phyloP scores from a whole-genome alignment of 2,888 invertebrate species.

The Leucophora obtusa region DNA sequence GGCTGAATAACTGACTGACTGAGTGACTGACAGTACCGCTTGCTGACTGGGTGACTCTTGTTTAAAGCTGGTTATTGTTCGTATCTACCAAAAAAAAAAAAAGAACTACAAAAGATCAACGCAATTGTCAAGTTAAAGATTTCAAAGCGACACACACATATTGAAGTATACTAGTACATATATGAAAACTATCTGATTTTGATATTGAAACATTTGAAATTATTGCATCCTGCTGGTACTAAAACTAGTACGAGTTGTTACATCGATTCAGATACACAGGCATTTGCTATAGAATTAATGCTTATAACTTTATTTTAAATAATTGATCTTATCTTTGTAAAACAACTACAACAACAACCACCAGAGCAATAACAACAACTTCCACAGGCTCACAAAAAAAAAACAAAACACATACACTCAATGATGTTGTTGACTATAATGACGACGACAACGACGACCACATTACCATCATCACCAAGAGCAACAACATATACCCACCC shows the following conservation, averaged over 20 bases:
- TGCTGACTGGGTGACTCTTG: background rate
- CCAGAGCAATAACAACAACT: slow-evolving; percentile 5
- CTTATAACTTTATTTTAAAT: slow-evolving; percentile 72
- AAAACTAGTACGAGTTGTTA: background rate
- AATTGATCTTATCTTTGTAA: slow-evolving; percentile 38
- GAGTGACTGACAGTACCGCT: background rate
- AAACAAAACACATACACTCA: background rate
- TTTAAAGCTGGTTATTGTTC: slow-evolving; percentile 18
- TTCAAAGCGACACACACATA: background rate
- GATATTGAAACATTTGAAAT: slow-evolving; percentile 60
- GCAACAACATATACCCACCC: slow-evolving; percentile 70
- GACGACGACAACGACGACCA: slow-evolving; percentile 23
- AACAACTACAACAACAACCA: slow-evolving; percentile 20
- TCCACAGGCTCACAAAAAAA: background rate
- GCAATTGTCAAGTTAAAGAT: slow-evolving; percentile 13
- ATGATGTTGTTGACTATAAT: background rate
- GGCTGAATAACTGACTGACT: background rate
- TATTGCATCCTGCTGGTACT: slow-evolving; percentile 71
- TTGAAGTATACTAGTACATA: too few relatives aligned
- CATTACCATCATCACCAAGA: slow-evolving; percentile 20
- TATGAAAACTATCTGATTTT: slow-evolving; percentile 12
- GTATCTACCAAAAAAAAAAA: background rate
- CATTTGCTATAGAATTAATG: slow-evolving; percentile 55
- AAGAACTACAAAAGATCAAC: slow-evolving; percentile 19
- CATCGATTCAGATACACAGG: slow-evolving; percentile 13